A percentile compares a stretch with the other conserved stretches of the same genome.
Conservation (phyloP, 2,797 vertebrate genomes). For the Moxostoma hubbsi region DNA sequence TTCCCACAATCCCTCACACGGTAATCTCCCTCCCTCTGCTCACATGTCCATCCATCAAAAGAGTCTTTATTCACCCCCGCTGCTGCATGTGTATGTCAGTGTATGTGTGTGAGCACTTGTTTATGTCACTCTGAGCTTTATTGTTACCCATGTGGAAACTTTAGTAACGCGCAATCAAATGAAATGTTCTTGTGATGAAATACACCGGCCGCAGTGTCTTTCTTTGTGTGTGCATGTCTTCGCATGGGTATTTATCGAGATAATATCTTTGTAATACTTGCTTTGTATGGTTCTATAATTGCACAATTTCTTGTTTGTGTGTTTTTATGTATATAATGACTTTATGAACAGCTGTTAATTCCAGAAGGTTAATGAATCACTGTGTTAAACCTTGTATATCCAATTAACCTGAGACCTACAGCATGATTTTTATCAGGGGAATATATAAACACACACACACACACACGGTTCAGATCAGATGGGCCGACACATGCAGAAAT, state of each 20-base stretch:
- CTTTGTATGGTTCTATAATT: constrained; percentile 11
- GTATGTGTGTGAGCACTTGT: constrained; percentile 37
- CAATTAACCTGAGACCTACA: constrained; percentile 60
- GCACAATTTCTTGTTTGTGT: not conserved
- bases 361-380: constrained; percentile 64
- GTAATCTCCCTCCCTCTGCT: constrained; percentile 58
- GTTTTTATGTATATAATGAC: constrained; percentile 40
- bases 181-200: constrained; percentile 29
- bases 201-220: not conserved
- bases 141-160: constrained; percentile 5
- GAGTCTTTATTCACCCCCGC: constrained; percentile 37
- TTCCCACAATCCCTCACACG: constrained; percentile 54
- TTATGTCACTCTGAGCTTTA: constrained; percentile 2
- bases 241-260: not conserved
- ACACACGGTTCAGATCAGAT: constrained; percentile 18
- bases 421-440: constrained; percentile 50
- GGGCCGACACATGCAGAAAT: constrained; percentile 31
- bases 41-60: constrained; percentile 55
- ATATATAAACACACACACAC: constrained; percentile 43
- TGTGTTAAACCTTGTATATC: constrained; percentile 62
- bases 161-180: constrained; percentile 8
- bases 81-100: constrained; percentile 12
- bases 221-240: too few relatives aligned
- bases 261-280: not conserved
- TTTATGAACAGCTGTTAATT: constrained; percentile 51